phyloP scores from a whole-genome alignment of 2,797 vertebrate species.

The Betta splendens region DNA sequence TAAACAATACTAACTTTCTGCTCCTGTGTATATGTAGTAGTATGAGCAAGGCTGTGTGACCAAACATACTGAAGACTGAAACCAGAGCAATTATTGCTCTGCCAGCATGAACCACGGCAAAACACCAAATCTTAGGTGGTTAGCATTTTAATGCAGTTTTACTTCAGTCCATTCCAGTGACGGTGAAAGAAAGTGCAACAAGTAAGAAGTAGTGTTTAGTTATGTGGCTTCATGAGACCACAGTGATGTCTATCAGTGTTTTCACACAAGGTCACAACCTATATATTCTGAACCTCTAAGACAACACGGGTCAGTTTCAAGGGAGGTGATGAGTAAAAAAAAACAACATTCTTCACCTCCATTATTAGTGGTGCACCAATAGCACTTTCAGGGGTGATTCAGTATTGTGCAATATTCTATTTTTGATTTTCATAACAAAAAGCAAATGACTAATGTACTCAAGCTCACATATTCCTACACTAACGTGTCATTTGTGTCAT shows the following conservation, averaged over 20 bases:
- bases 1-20: no score
- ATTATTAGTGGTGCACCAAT: constrained; percentile 7
- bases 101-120: no score
- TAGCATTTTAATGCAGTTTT: background rate
- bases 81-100: no score
- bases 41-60: no score
- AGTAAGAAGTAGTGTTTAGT: constrained; percentile 13
- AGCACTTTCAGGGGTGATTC: background rate
- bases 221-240: constrained; percentile 42
- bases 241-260: constrained; percentile 44
- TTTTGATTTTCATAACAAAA: no score
- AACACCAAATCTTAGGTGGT: no score
- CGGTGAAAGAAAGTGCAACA: constrained; percentile 1
- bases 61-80: no score
- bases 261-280: constrained; percentile 17
- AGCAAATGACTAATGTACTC: no score
- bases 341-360: background rate
- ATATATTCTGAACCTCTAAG: background rate
- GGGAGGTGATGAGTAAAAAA: background rate
- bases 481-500: no score
- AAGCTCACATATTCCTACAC: background rate
- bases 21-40: no score
- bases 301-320: background rate
- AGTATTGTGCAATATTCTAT: no score
- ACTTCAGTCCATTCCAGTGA: background rate